A percentile compares a stretch with the other conserved stretches of the same genome.
Evolutionary conservation across 2,113 vertebrate species (phyloP).

Genomic region (Pseudorhombus dupliciocellatus): DNA sequence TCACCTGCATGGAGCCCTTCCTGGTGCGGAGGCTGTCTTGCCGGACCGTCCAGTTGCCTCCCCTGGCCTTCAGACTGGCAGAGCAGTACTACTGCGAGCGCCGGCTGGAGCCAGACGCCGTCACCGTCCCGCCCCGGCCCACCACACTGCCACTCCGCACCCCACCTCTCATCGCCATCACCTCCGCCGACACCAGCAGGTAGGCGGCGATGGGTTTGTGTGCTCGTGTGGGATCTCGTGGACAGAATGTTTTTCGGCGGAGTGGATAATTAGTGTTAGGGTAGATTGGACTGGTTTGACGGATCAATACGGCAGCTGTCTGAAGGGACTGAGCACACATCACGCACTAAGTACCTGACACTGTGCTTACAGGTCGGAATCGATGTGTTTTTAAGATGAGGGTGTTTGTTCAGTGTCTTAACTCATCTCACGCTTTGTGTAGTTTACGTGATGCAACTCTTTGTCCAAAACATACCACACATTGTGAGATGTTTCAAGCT

Average conservation of each 20-base stretch:
- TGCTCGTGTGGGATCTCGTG: background rate
- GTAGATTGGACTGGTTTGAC: slow-evolving; percentile 9
- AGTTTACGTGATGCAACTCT: background rate
- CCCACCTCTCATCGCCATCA: slow-evolving; percentile 93
- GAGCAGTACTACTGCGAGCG: slow-evolving; percentile 90
- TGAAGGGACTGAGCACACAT: slow-evolving; percentile 13
- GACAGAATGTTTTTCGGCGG: background rate
- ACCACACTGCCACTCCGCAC: slow-evolving; percentile 89
- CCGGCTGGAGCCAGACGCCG: slow-evolving; percentile 82
- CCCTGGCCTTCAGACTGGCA: slow-evolving; percentile 91
- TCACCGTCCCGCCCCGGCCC: slow-evolving; percentile 83
- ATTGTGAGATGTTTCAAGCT: background rate
- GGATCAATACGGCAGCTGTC: slow-evolving; percentile 15
- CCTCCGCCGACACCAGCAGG: slow-evolving; percentile 90
- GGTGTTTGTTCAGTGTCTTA: background rate
- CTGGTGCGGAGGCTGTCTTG: slow-evolving; percentile 89
- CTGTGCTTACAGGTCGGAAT: slow-evolving; percentile 6
- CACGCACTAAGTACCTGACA: background rate
- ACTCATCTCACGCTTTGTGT: background rate
- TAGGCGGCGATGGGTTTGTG: slow-evolving; percentile 61
- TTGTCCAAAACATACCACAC: background rate
- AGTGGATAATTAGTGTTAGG: slow-evolving; percentile 12
- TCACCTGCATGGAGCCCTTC: slow-evolving; percentile 87
- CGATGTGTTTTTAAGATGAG: background rate
- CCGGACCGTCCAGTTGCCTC: slow-evolving; percentile 90